phyloP scores from a whole-genome alignment of 2,113 vertebrate species.

The Natator depressus region DNA sequence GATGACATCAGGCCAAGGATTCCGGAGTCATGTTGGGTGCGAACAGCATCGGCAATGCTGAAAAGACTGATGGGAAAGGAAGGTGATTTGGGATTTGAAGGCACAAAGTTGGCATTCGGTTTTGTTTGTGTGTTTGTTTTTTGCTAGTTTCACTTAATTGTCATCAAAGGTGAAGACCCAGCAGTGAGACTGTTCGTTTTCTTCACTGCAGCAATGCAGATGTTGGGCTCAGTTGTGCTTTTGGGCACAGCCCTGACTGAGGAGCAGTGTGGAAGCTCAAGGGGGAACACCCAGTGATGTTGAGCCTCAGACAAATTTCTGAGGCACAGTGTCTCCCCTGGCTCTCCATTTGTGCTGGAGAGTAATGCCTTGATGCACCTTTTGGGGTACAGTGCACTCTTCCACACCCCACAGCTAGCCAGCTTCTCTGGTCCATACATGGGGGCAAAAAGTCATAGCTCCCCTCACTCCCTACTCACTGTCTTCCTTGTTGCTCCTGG shows the following conservation, averaged over 20 bases:
- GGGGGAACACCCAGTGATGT: fast-evolving
- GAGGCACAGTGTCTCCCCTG: fast-evolving
- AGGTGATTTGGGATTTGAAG: neutral
- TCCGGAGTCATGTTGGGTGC: neutral
- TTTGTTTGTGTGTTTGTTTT: neutral
- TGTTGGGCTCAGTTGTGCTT: fast-evolving
- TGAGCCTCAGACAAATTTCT: neutral
- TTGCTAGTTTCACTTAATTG: neutral
- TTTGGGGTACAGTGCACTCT: neutral
- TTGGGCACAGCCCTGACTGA: neutral
- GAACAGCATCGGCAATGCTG: neutral
- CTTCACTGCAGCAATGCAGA: neutral
- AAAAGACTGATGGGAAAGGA: neutral
- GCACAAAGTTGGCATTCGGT: neutral
- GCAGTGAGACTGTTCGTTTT: neutral
- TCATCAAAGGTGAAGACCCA: neutral
- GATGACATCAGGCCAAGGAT: neutral
- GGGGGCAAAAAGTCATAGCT: neutral
- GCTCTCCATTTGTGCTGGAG: fast-evolving
- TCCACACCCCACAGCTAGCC: neutral
- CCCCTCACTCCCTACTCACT: fast-evolving
- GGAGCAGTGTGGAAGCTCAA: neutral
- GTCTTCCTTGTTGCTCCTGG: neutral
- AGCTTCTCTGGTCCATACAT: neutral
- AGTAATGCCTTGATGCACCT: fast-evolving